Base-by-base conservation (phyloP, 2,888 invertebrate genomes). In the Parnassius glacialis region DNA sequence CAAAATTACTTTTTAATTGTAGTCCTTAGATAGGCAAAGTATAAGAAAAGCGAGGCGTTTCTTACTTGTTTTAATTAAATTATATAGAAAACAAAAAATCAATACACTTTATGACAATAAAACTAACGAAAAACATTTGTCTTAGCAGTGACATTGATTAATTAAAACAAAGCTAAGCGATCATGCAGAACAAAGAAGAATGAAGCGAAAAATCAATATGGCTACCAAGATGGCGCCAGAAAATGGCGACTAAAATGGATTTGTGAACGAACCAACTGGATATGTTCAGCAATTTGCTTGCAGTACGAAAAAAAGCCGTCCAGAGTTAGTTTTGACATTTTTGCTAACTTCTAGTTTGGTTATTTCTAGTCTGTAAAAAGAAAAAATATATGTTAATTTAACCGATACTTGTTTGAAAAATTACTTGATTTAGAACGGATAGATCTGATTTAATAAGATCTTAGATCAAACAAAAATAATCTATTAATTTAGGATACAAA, bases 241-340 rank as follows among this genome's bases (percentile, higher is more conserved):
- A 81, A 70, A 84, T 83, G 83, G 82, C 78, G 75, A 73, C 77
- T 74, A 74, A 62, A 64, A 73, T 65, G 70, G 65, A 70, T 61
- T 67, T 78, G 70, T 78, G 79, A 83, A 92, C 92, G 80, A 90
- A 92, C 92, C 92, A 92, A 84, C 80, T 92, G 92, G 79, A 92
- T 90, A 80, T 92, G 92, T 66, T 92, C 92, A 74, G 92, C 92
- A 77, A 92, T 90, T 85, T 90, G 90, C 87, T 92, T 92, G 91
- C 92, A 92, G 90, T 92, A 92, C 74, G 90, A 89, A 86, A 88
- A 91, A 87, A 92, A 91, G 82, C 91, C 89, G 84, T 92, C 92
- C 87, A 92, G 78, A 72, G 85, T 89, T 76, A 90, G 82, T 82
- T 92, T 92, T 78, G 92, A 91, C 90, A 91, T 90, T 74, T 78